A percentile compares a stretch with the other conserved stretches of the same genome.
Conservation (phyloP, 2,888 invertebrate species). For the Ferdinandea cuprea region DNA sequence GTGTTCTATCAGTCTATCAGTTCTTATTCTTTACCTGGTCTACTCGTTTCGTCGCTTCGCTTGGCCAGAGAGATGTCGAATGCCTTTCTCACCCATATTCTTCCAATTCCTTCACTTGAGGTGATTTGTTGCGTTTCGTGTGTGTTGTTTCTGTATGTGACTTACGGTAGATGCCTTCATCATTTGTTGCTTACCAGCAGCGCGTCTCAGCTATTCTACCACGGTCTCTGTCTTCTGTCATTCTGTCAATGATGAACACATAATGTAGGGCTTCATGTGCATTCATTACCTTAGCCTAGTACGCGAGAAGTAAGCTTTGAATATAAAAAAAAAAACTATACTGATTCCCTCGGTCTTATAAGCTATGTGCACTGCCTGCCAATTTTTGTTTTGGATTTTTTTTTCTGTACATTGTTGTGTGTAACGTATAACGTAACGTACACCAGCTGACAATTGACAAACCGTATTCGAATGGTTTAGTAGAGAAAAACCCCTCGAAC, state of each 20-base stretch:
- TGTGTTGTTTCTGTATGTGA: neutral
- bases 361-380: constrained; percentile 58
- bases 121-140: constrained; percentile 50
- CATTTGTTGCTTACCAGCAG: constrained; percentile 20
- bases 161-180: constrained; percentile 27
- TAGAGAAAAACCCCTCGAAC: constrained; percentile 65
- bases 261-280: constrained; percentile 74
- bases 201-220: constrained; percentile 27
- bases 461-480: constrained; percentile 57
- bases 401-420: constrained; percentile 36
- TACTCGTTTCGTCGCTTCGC: constrained; percentile 29
- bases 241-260: constrained; percentile 53
- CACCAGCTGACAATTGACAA: constrained; percentile 38
- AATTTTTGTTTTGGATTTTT: constrained; percentile 55
- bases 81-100: constrained; percentile 37
- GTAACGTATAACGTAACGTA: too few species aligned
- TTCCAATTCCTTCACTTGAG: constrained; percentile 52
- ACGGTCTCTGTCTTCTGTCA: constrained; percentile 24
- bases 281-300: constrained; percentile 72
- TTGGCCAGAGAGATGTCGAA: constrained; percentile 26
- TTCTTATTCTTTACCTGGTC: constrained; percentile 26
- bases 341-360: constrained; percentile 52
- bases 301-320: constrained; percentile 50
- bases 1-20: constrained; percentile 47
- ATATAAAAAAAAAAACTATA: constrained; percentile 39